Base-by-base conservation (phyloP, 2,113 vertebrate species). In the Pandion haliaetus region DNA sequence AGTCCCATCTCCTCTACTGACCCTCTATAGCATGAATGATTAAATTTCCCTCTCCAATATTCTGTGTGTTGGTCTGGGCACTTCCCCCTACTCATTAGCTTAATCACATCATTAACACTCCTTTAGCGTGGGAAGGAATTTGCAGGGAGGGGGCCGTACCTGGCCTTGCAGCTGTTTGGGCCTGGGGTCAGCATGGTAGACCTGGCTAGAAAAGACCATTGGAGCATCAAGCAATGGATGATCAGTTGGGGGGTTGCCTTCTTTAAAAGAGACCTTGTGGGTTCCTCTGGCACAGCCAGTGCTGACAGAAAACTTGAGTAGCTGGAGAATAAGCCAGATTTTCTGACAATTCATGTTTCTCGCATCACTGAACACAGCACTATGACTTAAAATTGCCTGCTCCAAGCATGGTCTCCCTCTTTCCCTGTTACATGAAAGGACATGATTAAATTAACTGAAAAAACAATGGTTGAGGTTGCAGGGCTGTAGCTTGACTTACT, bases 161-260 rank as follows among this genome's bases (percentile, higher is more conserved):
- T 70, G 47, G n/a, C 65, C 32, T 73, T 69, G 55, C n/a, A 70
- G 69, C 42, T 86, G 3, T 42, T 70, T 67, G 29, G 29, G n/a
- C 18, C 52, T 84, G 34, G 24, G 24, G 21, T 78, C 18, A 31
- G 5, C 15, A n/a, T 12, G 13, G 31, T 73, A 44, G 44, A 23
- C 12, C 29, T 32, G 17, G 31, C 24, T 21, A 58, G 67, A 40
- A 67, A 80, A 76, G 21, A 38, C 52, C 28, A 11, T 4, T 26
- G 65, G 55, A 72, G 21, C 42, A 54, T 55, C 32, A 76, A 44
- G 42, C 66, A 88, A 63, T 3, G 4, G 49, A 21, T 55, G 47
- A 44, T 36, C 13, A 10, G 0, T 17, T 1, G 1, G 25, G 19
- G 19, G 47, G 6, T 1, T 34, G 44, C 21, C 6, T 49, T 38